Evolutionary conservation across 2,797 vertebrate species (phyloP), one percentile per base, ranked within the genome.

Genomic region (Gephyroberyx darwinii): DNA sequence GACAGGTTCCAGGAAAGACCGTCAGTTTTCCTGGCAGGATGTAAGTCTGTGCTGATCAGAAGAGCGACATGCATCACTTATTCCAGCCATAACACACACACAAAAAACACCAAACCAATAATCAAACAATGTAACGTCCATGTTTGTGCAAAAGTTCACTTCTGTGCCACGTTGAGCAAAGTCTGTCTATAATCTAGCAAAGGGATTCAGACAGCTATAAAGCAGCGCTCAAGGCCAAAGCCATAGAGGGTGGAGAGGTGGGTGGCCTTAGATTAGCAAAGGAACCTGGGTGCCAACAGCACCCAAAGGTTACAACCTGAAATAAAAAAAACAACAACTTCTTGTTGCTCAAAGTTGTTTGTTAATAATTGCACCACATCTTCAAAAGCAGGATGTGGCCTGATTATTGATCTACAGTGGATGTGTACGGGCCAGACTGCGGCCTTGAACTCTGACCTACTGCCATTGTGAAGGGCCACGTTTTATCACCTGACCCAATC

Each of bases 361-460:
- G 31, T 53, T 26, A 35, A 77, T 65, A 19, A 10, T 8, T 8
- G 3, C 9, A 19, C 8, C 1, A 20, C 26, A 47, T 65, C 47
- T 66, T 69, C 35, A 41, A 53, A 53, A 77, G 58, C 20, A 72
- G 13, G 57, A 71, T 66, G 67, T 0, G n/a, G 35, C 61, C 19
- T 31, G 14, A n/a, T 17, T 20, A 39, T 12, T 7, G 2, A n/a
- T 41, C 45, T 16, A 22, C 19, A 69, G 62, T 30, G 8, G 45
- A 4, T 8, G 26, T 54, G 58, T 19, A 47, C 20, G 17, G 6
- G 14, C 30, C 9, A 47, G 26, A 62, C 30, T 14, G 13, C 64
- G 51, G 65, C 75, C 60, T 78, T 76, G 69, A 89, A 67, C 62
- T 64, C 35, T 81, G 66, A 57, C 69, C 20, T 12, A 80, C 50